Evolutionary conservation across 2,797 vertebrate genomes (phyloP).

Genomic region (Helarctos malayanus): DNA sequence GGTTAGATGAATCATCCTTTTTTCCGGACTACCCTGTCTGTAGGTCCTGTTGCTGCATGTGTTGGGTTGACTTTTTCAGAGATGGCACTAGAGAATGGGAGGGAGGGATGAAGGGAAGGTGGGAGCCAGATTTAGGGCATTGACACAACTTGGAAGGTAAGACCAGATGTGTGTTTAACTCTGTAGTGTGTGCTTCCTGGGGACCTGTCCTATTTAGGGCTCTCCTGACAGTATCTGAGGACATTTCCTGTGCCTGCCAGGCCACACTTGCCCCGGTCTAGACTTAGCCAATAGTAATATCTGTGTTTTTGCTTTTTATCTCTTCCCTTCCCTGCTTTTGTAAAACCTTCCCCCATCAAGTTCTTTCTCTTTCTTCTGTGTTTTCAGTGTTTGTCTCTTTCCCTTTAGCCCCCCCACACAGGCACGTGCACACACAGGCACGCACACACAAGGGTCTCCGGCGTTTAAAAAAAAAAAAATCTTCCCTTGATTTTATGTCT

Average conservation of each 20-base stretch:
- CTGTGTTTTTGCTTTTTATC: not conserved
- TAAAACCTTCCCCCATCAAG: not conserved
- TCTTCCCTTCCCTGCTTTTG: not conserved
- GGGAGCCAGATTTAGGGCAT: not conserved
- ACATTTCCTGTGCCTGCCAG: not conserved
- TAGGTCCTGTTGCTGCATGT: not conserved
- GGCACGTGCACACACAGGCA: fast-evolving
- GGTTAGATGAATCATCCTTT: not conserved
- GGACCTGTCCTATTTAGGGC: not conserved
- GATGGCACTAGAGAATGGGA: not conserved
- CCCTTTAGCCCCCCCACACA: not conserved
- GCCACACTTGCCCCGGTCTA: not conserved
- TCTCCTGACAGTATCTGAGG: not conserved
- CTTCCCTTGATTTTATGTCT: not conserved
- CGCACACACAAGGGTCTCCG: not conserved
- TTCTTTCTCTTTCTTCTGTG: not conserved
- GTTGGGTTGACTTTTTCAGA: not conserved
- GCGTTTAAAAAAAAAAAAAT: not conserved
- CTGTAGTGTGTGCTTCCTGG: not conserved
- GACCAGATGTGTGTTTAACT: too few species aligned
- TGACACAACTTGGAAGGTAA: not conserved
- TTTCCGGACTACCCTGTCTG: not conserved
- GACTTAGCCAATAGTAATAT: not conserved
- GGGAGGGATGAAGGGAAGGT: not conserved
- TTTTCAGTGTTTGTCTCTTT: not conserved